These are phyloP conservation scores for Tyto alba DNA, from an alignment of 2,113 vertebrate genomes.

Conservation along the genomic window DNA sequence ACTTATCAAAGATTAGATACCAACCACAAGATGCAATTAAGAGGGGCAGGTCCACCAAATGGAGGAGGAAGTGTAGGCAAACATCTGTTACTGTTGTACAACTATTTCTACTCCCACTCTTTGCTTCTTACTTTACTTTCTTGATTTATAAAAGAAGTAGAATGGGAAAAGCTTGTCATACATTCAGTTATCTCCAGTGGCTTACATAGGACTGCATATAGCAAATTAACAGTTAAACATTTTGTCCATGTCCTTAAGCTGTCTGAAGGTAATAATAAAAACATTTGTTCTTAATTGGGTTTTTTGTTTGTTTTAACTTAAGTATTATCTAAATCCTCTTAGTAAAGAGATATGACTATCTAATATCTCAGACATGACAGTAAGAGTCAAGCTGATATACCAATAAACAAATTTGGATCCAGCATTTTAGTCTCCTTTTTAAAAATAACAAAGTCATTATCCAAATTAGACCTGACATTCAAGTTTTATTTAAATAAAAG, in stretches of 20 bases:
- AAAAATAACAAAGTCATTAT: background rate
- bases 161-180: background rate
- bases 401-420: background rate
- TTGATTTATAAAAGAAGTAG: background rate
- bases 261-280: background rate
- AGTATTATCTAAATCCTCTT: background rate
- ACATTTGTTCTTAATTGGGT: background rate
- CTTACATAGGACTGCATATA: background rate
- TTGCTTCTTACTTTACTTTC: background rate
- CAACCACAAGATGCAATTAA: background rate
- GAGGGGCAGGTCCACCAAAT: background rate
- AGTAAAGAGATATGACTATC: background rate
- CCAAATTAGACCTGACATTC: background rate
- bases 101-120: background rate
- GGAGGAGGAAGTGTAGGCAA: background rate
- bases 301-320: background rate
- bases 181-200: background rate
- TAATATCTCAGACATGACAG: background rate
- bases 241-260: background rate
- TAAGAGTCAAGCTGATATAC: background rate
- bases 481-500: background rate
- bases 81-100: background rate
- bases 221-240: background rate
- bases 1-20: background rate
- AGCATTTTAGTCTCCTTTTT: background rate